Percentiles rank a stretch among this genome's conserved stretches.
phyloP scores from a whole-genome alignment of 2,113 vertebrate genomes.

The Mobula hypostoma region DNA sequence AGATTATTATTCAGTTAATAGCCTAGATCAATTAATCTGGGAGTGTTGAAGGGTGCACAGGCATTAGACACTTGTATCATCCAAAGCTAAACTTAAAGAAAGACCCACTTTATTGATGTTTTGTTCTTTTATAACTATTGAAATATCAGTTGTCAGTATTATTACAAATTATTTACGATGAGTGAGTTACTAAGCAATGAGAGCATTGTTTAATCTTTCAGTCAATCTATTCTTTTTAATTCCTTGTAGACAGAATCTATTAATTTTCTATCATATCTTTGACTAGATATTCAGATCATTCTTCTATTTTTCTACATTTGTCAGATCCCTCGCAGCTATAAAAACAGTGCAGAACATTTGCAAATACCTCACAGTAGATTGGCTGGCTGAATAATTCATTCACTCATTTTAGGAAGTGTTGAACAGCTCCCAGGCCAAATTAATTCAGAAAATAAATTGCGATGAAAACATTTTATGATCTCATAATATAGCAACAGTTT shows the following conservation, averaged over 20 bases:
- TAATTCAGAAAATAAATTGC: background rate
- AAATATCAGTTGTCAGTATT: background rate
- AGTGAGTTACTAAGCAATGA: background rate
- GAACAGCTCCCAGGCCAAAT: background rate
- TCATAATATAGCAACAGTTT: background rate
- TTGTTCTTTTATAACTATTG: background rate
- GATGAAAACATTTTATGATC: background rate
- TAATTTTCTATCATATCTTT: background rate
- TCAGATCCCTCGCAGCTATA: background rate
- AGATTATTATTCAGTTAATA: background rate
- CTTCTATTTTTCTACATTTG: background rate
- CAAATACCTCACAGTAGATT: background rate
- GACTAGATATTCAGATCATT: background rate
- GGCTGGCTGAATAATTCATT: background rate
- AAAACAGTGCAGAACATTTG: background rate
- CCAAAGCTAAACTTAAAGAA: constrained; percentile 1
- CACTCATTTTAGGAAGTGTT: background rate
- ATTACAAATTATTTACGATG: background rate
- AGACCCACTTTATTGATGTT: background rate
- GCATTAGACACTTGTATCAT: background rate
- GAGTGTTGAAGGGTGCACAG: background rate
- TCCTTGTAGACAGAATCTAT: background rate
- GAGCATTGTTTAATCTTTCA: background rate
- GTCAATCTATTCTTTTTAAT: background rate
- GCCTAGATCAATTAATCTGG: no score